These are phyloP conservation scores for Macropis europaea DNA, from an alignment of 2,888 invertebrate species.

Conservation along the genomic window DNA sequence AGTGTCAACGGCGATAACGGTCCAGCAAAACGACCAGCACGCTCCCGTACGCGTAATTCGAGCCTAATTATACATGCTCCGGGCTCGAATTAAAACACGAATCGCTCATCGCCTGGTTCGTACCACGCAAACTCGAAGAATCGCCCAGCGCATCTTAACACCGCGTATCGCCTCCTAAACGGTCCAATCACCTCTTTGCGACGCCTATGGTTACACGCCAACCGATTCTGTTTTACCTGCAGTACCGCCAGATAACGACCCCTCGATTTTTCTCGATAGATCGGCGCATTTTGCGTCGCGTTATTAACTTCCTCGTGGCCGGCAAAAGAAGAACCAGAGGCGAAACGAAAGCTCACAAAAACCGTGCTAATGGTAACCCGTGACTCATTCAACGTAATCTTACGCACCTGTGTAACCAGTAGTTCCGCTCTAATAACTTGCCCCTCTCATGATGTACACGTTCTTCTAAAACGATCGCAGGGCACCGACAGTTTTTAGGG, in stretches of 20 bases:
- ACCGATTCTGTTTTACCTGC: background rate
- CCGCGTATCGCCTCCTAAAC: background rate
- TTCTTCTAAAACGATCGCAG: too few species aligned
- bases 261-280: constrained; percentile 20
- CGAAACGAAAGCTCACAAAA: constrained; percentile 3
- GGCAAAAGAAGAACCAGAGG: background rate
- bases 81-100: background rate
- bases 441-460: too few species aligned
- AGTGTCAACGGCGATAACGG: constrained; percentile 24
- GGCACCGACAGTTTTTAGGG: too few species aligned
- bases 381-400: constrained; percentile 35
- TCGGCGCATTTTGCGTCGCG: background rate
- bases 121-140: too few species aligned
- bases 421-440: constrained; percentile 38
- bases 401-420: constrained; percentile 40
- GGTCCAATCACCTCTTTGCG: constrained; percentile 16
- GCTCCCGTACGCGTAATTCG: constrained; percentile 12
- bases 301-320: constrained; percentile 13
- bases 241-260: background rate
- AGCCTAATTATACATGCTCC: constrained; percentile 33
- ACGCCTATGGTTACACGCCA: constrained; percentile 1
- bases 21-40: background rate
- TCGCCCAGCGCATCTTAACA: background rate
- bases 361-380: constrained; percentile 40
- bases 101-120: constrained; percentile 21